Evolutionary conservation across 2,113 vertebrate species (phyloP).

Genomic region (Chelonoidis abingdonii): DNA sequence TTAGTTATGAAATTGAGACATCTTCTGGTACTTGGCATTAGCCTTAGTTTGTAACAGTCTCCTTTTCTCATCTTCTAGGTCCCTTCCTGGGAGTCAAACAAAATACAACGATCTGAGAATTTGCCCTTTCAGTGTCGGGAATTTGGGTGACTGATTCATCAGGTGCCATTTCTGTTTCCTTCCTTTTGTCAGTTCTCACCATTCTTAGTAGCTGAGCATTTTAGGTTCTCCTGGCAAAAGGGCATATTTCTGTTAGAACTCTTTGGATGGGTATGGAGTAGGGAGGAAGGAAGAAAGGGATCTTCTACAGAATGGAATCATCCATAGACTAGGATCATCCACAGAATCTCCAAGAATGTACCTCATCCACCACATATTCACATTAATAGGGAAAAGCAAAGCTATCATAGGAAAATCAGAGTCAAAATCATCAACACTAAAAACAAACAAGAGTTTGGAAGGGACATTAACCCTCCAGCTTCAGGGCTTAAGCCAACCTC

Average conservation of each 20-base stretch:
- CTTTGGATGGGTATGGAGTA: neutral
- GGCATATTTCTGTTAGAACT: neutral
- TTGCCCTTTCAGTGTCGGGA: neutral
- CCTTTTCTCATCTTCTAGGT: neutral
- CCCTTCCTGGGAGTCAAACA: neutral
- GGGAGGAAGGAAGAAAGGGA: neutral
- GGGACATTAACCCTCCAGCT: neutral
- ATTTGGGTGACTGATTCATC: neutral
- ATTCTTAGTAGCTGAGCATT: neutral
- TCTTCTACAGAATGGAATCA: no score
- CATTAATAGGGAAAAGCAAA: neutral
- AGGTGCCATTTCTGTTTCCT: neutral
- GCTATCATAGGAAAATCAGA: neutral
- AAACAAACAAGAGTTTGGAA: neutral
- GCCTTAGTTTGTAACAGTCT: neutral
- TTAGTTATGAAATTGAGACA: neutral
- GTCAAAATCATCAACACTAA: neutral
- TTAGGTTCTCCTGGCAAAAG: neutral
- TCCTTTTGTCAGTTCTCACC: neutral
- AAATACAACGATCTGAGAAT: neutral
- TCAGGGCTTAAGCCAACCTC: neutral
- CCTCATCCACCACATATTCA: neutral
- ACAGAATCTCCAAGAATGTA: neutral
- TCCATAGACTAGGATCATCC: neutral
- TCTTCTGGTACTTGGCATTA: neutral